Percentiles rank a stretch among this genome's conserved stretches.
Evolutionary conservation across 2,888 invertebrate species (phyloP).

Genomic region (Callinectes sapidus): DNA sequence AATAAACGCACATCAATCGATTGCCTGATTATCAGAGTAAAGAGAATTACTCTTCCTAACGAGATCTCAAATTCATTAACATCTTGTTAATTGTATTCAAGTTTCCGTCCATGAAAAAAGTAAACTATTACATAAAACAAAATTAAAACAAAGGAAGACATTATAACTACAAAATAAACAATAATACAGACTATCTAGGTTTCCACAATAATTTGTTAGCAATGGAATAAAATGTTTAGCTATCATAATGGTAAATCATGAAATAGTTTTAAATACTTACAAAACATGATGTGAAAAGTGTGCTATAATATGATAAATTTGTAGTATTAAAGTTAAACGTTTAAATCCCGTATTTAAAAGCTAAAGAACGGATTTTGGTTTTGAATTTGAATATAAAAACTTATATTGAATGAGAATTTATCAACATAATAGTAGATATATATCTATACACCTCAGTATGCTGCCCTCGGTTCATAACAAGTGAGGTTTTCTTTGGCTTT

Average conservation of each 20-base stretch:
- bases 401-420: neutral
- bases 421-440: neutral
- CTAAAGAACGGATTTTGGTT: neutral
- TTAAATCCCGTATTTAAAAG: neutral
- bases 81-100: neutral
- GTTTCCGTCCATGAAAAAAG: neutral
- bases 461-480: neutral
- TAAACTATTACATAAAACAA: neutral
- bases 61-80: neutral
- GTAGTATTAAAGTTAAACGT: neutral
- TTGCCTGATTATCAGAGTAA: neutral
- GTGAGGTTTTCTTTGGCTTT: slow-evolving; percentile 17
- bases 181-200: neutral
- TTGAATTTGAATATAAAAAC: neutral
- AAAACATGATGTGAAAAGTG: neutral
- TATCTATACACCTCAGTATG: neutral
- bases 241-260: neutral
- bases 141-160: neutral
- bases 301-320: neutral
- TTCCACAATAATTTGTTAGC: neutral
- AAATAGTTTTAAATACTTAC: neutral
- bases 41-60: neutral
- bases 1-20: neutral
- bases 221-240: neutral
- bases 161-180: neutral